Conservation (phyloP, 30 jellyfish, hydroid and myxozoan species). For the Sanderia malayensis region DNA sequence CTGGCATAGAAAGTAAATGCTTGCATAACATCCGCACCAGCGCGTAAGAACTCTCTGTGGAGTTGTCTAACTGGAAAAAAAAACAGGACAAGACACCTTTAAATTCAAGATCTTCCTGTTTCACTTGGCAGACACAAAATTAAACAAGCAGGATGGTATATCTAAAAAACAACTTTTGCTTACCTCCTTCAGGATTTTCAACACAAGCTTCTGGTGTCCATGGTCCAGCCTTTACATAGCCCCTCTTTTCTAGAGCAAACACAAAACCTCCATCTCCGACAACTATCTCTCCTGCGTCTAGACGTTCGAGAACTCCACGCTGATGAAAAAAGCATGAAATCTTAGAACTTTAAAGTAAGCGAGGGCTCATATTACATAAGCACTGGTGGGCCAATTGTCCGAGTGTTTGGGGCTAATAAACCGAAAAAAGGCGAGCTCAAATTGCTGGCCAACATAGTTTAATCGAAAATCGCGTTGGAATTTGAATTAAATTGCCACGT, state of each 20-base stretch:
- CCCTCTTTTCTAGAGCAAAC: slow-evolving; percentile 88
- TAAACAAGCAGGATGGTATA: too few species aligned
- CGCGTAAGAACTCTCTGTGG: slow-evolving; percentile 93
- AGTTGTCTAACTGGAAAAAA: slow-evolving; percentile 64
- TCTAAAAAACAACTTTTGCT: too few species aligned
- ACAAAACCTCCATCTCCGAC: slow-evolving; percentile 98
- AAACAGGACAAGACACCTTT: background rate
- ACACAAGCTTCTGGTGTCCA: slow-evolving; percentile 97
- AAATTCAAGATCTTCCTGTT: too few species aligned
- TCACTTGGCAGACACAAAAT: background rate
- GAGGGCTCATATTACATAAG: too few species aligned
- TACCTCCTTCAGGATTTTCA: slow-evolving; percentile 93
- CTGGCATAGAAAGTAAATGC: slow-evolving; percentile 94
- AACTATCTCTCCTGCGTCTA: slow-evolving; percentile 87
- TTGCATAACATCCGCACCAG: slow-evolving; percentile 98
- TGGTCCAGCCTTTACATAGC: slow-evolving; percentile 94
- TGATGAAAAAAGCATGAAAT: slow-evolving; percentile 1
- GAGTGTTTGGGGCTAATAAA: too few species aligned
- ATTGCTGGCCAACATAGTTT: too few species aligned
- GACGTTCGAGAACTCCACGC: slow-evolving; percentile 92
- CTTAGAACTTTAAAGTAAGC: too few species aligned
- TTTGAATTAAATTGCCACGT: too few species aligned
- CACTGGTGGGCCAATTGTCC: too few species aligned
- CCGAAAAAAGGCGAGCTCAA: too few species aligned
- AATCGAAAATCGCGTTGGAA: too few species aligned